Conservation (phyloP, 2,888 invertebrate genomes). For the Spisula subtruncata region DNA sequence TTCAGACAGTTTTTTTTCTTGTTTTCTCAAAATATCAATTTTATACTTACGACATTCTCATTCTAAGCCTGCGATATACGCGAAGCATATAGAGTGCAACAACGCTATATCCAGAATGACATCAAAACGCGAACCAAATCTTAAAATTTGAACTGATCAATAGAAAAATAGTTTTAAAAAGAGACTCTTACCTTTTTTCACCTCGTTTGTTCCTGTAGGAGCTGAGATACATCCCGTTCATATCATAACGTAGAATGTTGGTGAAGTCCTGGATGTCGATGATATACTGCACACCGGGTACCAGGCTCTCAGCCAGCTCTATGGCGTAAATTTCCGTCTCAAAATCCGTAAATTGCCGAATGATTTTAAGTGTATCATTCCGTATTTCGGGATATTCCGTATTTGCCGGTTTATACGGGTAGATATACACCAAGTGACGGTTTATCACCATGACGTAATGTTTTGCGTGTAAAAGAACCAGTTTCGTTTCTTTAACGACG, state of each 20-base stretch:
- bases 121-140: too few relatives aligned
- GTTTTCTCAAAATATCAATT: too few relatives aligned
- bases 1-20: too few relatives aligned
- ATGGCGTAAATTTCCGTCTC: conserved; percentile 78
- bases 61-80: too few relatives aligned
- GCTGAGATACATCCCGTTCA: conserved; percentile 81
- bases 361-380: conserved; percentile 55
- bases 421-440: conserved; percentile 60
- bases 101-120: too few relatives aligned
- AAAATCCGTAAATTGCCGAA: conserved; percentile 70
- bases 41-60: too few relatives aligned
- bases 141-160: too few relatives aligned
- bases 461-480: conserved; percentile 78
- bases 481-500: conserved; percentile 71
- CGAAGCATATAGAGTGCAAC: too few relatives aligned
- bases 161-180: too few relatives aligned
- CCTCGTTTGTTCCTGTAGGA: conserved; percentile 73
- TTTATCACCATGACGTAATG: conserved; percentile 63
- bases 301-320: conserved; percentile 71
- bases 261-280: conserved; percentile 73
- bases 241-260: conserved; percentile 74
- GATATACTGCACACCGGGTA: conserved; percentile 61
- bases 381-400: background rate
- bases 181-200: conserved; percentile 66
- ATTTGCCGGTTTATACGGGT: conserved; percentile 17